These are phyloP conservation scores for Microctenopoma lineatum DNA, from an alignment of 2,797 vertebrate genomes.

Conservation along the genomic window DNA sequence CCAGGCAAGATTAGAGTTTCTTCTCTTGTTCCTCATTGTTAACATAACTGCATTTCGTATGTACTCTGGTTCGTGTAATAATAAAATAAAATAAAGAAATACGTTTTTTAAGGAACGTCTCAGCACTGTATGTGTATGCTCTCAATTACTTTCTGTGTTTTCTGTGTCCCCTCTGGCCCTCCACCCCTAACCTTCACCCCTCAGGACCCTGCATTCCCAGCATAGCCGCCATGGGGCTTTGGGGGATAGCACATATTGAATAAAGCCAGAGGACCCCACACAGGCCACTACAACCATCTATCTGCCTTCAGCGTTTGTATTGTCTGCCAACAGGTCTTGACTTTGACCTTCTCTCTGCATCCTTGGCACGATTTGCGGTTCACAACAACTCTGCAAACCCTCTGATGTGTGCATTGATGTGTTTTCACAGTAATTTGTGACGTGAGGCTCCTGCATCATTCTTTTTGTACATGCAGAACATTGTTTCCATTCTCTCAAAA, in stretches of 20 bases:
- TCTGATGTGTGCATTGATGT: conserved; percentile 13
- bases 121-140: not conserved
- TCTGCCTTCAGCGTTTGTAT: conserved; percentile 51
- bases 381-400: conserved; percentile 32
- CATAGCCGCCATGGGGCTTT: conserved; percentile 68
- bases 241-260: conserved; percentile 72
- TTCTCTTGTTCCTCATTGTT: too few species aligned
- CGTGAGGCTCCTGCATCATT: not conserved
- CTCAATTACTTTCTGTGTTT: conserved; percentile 62
- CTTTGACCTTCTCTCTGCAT: conserved; percentile 70
- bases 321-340: conserved; percentile 77
- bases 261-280: conserved; percentile 63
- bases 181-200: conserved; percentile 71
- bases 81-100: too few species aligned
- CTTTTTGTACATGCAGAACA: not conserved
- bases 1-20: too few species aligned
- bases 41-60: too few species aligned
- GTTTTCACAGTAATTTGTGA: not conserved
- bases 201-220: conserved; percentile 77
- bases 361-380: conserved; percentile 32
- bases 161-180: conserved; percentile 43
- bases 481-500: too few species aligned
- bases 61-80: too few species aligned
- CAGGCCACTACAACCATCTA: conserved; percentile 33
- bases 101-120: too few species aligned